These are phyloP conservation scores for Cryptocephalus moraei DNA, from an alignment of 2,888 invertebrate species.

Conservation along the genomic window DNA sequence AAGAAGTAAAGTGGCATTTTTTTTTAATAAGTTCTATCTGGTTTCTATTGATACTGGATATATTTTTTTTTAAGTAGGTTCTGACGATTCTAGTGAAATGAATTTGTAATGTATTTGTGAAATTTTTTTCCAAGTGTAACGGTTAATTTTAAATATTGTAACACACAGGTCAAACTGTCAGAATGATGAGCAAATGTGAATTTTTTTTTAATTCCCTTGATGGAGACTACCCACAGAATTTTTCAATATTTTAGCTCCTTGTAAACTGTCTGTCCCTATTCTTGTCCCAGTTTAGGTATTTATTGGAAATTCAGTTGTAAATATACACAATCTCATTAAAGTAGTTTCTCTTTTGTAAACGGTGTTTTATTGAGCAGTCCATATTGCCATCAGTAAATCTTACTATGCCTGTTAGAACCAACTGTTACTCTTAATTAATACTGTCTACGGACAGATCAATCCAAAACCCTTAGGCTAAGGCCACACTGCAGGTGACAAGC, in stretches of 20 bases:
- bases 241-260: constrained; percentile 3
- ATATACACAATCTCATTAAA: constrained; percentile 36
- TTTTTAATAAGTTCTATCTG: background rate
- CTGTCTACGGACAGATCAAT: no score
- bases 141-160: constrained; percentile 15
- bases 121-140: constrained; percentile 9
- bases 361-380: background rate
- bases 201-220: background rate
- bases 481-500: no score
- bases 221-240: no score
- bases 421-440: no score
- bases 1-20: constrained; percentile 40
- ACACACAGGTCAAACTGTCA: constrained; percentile 1
- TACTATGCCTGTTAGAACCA: no score
- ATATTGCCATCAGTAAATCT: no score
- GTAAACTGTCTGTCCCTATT: constrained; percentile 17
- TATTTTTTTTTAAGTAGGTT: constrained; percentile 1
- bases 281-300: constrained; percentile 22
- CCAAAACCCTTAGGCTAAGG: no score
- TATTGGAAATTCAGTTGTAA: constrained; percentile 30
- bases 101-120: no score
- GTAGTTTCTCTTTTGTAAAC: constrained; percentile 25
- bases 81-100: background rate
- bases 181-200: background rate
- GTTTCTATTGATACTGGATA: constrained; percentile 1